phyloP scores from a whole-genome alignment of 2,797 vertebrate genomes.

The Choloepus didactylus region DNA sequence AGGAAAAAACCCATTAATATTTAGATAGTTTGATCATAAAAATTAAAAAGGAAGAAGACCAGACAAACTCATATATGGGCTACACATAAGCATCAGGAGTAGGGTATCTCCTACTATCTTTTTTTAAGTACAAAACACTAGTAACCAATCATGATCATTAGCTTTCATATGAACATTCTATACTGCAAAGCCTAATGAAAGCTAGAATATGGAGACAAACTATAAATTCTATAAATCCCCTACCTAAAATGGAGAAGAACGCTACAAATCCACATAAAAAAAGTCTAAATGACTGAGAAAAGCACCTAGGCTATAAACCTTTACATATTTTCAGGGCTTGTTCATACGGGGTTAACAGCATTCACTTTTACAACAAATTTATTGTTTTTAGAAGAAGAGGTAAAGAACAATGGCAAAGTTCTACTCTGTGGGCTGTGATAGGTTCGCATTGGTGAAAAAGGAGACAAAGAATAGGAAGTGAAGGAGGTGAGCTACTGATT shows the following conservation, averaged over 20 bases:
- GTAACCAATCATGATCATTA: background rate
- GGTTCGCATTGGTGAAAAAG: background rate
- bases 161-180: background rate
- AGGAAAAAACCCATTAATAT: background rate
- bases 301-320: background rate
- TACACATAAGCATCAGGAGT: background rate
- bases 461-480: background rate
- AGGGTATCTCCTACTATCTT: background rate
- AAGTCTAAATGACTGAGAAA: conserved; percentile 42
- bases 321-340: background rate
- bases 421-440: background rate
- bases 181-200: background rate
- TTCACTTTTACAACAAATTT: background rate
- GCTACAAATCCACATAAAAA: background rate
- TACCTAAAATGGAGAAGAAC: conserved; percentile 16
- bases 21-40: conserved; percentile 12
- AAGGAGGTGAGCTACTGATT: background rate
- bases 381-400: background rate
- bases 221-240: conserved; percentile 15
- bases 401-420: background rate
- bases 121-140: conserved; percentile 9
- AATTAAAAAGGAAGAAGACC: background rate
- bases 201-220: background rate
- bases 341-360: background rate
- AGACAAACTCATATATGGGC: background rate